Evolutionary conservation across 2,888 invertebrate species (phyloP).

Genomic region (Synergus itoensis): DNA sequence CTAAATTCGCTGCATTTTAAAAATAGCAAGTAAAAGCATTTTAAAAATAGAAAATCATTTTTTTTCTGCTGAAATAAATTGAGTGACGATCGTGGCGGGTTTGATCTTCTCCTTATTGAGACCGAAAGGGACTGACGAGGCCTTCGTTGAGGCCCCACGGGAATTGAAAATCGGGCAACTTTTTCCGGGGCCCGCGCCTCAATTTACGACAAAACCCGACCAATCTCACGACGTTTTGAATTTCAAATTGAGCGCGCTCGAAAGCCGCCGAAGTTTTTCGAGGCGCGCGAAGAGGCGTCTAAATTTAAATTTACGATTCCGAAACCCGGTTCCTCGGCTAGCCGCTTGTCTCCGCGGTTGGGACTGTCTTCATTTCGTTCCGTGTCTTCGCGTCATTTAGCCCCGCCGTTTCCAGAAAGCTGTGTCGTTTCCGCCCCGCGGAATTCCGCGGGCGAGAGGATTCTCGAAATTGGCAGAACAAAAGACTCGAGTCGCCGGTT

Average conservation of each 20-base stretch:
- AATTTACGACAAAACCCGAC: slow-evolving; percentile 51
- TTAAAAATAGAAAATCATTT: neutral
- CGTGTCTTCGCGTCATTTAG: slow-evolving; percentile 53
- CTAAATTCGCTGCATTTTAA: neutral
- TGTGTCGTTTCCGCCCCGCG: slow-evolving; percentile 56
- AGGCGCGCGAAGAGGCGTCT: slow-evolving; percentile 41
- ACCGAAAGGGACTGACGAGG: slow-evolving; percentile 36
- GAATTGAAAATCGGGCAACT: slow-evolving; percentile 54
- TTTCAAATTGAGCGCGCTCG: slow-evolving; percentile 44
- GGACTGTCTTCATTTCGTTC: slow-evolving; percentile 60
- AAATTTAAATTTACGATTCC: slow-evolving; percentile 36
- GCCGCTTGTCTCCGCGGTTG: slow-evolving; percentile 28
- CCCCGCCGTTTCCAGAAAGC: slow-evolving; percentile 44
- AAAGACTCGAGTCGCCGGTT: slow-evolving; percentile 28
- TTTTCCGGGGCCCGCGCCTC: slow-evolving; percentile 52
- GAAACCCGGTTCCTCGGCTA: slow-evolving; percentile 16
- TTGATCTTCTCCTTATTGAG: slow-evolving; percentile 48
- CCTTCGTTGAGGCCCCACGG: slow-evolving; percentile 37
- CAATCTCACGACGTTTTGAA: slow-evolving; percentile 48
- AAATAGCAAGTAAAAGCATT: neutral
- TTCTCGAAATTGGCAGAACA: slow-evolving; percentile 39
- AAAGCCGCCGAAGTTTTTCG: slow-evolving; percentile 42
- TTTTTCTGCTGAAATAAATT: slow-evolving; percentile 13
- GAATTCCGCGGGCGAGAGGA: slow-evolving; percentile 30
- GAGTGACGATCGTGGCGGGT: slow-evolving; percentile 29